Evolutionary conservation across 1,140 invertebrate species (phyloP).

Genomic region (Drosophila lacertosa): DNA sequence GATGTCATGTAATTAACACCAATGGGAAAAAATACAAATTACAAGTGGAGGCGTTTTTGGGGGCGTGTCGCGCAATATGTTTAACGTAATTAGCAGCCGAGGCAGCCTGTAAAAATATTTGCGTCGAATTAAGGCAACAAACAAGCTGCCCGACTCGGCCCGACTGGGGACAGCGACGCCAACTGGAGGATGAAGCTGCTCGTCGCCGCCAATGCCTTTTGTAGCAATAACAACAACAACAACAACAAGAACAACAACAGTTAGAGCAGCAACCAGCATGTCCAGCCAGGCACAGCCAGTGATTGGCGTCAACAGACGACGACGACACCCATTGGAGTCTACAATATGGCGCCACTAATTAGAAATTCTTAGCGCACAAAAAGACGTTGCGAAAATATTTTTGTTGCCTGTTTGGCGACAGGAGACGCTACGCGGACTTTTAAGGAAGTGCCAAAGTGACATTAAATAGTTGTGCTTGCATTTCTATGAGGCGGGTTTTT

Average conservation of each 20-base stretch:
- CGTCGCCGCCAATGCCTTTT: constrained; percentile 40
- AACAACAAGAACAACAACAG: constrained; percentile 43
- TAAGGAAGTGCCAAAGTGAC: constrained; percentile 82
- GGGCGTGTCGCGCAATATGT: constrained; percentile 70
- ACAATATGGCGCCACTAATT: constrained; percentile 82
- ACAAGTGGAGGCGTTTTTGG: constrained; percentile 30
- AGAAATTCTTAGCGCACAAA: constrained; percentile 78
- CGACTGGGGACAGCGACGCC: background rate
- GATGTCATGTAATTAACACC: no score
- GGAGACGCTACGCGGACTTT: constrained; percentile 59
- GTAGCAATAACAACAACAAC: constrained; percentile 38
- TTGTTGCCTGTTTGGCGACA: constrained; percentile 49
- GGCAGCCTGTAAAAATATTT: constrained; percentile 67
- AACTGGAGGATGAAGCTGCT: constrained; percentile 16
- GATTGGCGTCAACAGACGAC: constrained; percentile 54
- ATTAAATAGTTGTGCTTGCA: constrained; percentile 77
- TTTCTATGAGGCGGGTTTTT: constrained; percentile 38
- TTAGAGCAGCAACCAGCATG: constrained; percentile 41
- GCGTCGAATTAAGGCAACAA: constrained; percentile 74
- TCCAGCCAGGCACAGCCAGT: constrained; percentile 10
- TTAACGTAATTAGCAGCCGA: constrained; percentile 76
- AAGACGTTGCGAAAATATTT: constrained; percentile 63
- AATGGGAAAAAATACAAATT: constrained; percentile 40
- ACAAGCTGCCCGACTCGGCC: constrained; percentile 50
- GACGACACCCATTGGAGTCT: constrained; percentile 45